Base-by-base conservation (phyloP, 1,140 invertebrate species). In the Saxidomus purpurata region DNA sequence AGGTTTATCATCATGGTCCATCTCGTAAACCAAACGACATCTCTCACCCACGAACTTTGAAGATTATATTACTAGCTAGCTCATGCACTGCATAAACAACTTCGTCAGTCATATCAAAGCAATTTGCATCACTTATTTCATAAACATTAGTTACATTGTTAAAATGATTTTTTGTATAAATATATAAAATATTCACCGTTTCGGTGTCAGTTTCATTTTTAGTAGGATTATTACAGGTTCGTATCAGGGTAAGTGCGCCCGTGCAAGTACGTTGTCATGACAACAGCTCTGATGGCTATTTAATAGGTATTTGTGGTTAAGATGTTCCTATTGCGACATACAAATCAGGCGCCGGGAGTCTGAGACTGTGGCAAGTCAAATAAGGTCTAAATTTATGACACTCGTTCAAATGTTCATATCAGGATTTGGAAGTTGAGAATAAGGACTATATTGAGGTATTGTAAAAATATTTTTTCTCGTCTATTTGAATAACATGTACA, bases 101-200 rank as follows among this genome's bases (percentile, higher is more conserved):
- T 67, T 55, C 19, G 52, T 55, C 52, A 15, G 52, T 55, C 52
- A 55, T 55, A n/a, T n/a, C 3, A 55, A 19, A 3, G 59, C 25
- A 2, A 63, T 25, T 63, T 28, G 25, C 25, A 63, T 63, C 59
- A 63, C 59, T 63, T 11, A 55, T 55, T 31, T 67, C 34, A 17
- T 40, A 38, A 15, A 38, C 67, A 71, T 71, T 19, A 15, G 67
- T 19, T 4, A 15, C 25, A 71, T 71, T 36, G 67, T 38, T 71
- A 17, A 19, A n/a, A 15, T 71, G 0, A 38, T 19, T 1, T 71
- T 71, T 38, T 71, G 17, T 40, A 71, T 17, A 71, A 71, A 38
- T 38, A 71, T 38, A 36, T 71, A 71, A 71, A 36, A 71, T 71
- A 19, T 28, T 36, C 67, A 71, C 31, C 67, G n/a, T 67, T 67